Conservation (phyloP, 2,113 vertebrate genomes). For the Eclectus roratus region DNA sequence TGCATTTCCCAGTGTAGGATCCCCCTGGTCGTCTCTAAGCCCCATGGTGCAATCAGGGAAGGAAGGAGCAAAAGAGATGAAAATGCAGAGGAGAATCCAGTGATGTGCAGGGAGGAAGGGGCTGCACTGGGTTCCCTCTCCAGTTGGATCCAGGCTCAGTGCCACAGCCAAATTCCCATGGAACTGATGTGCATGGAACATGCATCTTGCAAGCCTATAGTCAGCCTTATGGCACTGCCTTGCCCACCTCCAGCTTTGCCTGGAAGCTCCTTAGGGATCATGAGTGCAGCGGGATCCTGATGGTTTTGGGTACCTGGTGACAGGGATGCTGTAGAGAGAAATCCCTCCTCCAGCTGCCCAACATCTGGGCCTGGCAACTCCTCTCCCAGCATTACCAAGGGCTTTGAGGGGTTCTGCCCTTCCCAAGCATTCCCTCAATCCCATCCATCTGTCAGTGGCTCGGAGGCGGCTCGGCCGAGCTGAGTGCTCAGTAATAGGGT, state of each 20-base stretch:
- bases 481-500: background rate
- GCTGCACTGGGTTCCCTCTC: background rate
- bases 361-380: background rate
- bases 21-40: background rate
- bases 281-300: accelerated
- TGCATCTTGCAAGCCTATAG: accelerated
- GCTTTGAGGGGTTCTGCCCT: accelerated
- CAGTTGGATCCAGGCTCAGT: background rate
- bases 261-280: background rate
- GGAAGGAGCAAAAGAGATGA: background rate
- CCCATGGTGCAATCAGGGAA: background rate
- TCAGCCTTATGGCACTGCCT: background rate
- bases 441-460: background rate
- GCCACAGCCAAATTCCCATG: background rate
- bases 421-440: background rate
- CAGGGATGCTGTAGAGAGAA: background rate
- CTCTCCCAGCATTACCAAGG: background rate
- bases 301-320: background rate
- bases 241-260: background rate
- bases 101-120: accelerated
- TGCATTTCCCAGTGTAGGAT: background rate
- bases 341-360: background rate
- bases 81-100: background rate
- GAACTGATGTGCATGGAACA: background rate
- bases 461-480: background rate